These are phyloP conservation scores for Fistularia tabacaria DNA, from an alignment of 2,797 vertebrate genomes.

Conservation along the genomic window DNA sequence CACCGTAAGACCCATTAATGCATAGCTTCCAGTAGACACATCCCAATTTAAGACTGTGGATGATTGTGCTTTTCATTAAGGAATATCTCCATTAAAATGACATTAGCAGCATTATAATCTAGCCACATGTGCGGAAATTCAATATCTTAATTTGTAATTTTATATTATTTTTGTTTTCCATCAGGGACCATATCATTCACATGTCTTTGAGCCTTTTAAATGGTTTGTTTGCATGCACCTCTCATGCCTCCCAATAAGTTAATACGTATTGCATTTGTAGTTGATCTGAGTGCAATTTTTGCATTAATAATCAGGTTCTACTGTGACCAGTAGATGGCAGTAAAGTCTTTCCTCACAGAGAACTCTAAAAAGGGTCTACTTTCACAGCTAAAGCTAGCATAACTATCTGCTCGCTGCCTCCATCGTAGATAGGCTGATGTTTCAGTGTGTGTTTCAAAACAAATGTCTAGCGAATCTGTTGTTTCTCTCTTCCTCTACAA, in stretches of 20 bases:
- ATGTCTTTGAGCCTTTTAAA: conserved; percentile 10
- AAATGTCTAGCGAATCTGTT: too few relatives aligned
- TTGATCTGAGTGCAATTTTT: conserved; percentile 40
- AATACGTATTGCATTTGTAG: conserved; percentile 47
- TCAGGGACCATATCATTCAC: neutral
- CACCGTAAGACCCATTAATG: conserved; percentile 5
- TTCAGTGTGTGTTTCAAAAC: too few relatives aligned
- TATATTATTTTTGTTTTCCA: too few relatives aligned
- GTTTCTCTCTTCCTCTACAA: too few relatives aligned
- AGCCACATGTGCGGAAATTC: too few relatives aligned
- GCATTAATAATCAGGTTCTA: conserved; percentile 33
- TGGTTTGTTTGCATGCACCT: neutral
- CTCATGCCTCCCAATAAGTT: conserved; percentile 35
- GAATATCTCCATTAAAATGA: neutral
- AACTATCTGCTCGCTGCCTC: neutral
- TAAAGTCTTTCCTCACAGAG: conserved; percentile 54
- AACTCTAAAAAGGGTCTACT: neutral
- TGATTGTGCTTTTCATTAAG: conserved; percentile 15
- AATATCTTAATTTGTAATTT: too few relatives aligned
- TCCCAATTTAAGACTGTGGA: conserved; percentile 9
- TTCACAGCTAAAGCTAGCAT: neutral
- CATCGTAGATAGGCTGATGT: too few relatives aligned
- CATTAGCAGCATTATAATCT: too few relatives aligned
- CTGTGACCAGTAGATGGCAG: conserved; percentile 66
- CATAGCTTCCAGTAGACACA: conserved; percentile 21